Percentiles rank a stretch among this genome's conserved stretches.
These are phyloP conservation scores for Metridium senile DNA, from an alignment of 92 coral and sea anemone genomes.

Conservation along the genomic window DNA sequence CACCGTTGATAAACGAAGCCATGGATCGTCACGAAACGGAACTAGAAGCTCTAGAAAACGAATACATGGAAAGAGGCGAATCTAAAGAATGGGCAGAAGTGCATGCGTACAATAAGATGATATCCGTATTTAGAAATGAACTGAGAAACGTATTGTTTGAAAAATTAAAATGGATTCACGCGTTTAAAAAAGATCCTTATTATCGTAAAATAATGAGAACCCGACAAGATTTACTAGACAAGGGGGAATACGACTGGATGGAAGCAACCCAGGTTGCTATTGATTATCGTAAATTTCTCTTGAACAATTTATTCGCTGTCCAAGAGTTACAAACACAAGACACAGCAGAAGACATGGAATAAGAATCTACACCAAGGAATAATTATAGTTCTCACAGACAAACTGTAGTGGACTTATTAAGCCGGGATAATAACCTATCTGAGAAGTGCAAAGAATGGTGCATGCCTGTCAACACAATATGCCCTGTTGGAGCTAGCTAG, in stretches of 20 bases:
- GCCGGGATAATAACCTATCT: too few species aligned
- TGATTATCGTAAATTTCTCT: conserved; percentile 12
- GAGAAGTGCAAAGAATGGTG: too few species aligned
- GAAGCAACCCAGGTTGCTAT: conserved; percentile 21
- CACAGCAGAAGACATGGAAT: neutral
- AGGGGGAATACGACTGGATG: conserved; percentile 6
- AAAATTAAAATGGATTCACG: neutral
- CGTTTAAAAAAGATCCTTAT: neutral
- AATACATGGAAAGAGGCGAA: too few species aligned
- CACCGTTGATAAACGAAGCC: too few species aligned
- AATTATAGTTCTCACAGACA: too few species aligned
- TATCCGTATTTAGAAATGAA: neutral
- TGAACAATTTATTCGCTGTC: conserved; percentile 1
- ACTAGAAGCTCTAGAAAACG: too few species aligned
- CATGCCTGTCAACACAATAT: too few species aligned
- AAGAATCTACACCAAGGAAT: too few species aligned
- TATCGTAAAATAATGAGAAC: neutral
- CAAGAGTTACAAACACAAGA: neutral
- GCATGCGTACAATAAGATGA: neutral
- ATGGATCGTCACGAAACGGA: too few species aligned
- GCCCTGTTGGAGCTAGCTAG: too few species aligned
- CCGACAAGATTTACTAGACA: neutral
- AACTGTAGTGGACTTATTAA: too few species aligned
- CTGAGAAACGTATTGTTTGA: neutral
- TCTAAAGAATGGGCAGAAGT: neutral